phyloP scores from a whole-genome alignment of 2,888 invertebrate species.

The Sisyra nigra region DNA sequence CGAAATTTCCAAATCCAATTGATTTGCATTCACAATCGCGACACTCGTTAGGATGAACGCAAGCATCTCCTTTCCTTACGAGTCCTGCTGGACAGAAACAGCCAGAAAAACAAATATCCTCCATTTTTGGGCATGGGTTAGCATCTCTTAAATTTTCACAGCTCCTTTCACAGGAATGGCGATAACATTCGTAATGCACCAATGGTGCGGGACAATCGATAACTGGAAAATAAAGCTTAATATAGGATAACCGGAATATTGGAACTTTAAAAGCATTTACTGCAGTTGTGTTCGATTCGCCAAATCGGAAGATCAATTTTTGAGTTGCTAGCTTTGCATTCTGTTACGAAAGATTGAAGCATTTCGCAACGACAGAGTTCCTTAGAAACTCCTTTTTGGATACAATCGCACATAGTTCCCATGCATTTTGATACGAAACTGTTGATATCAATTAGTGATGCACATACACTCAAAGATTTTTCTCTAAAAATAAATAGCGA shows the following conservation, averaged over 20 bases:
- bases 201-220: slow-evolving; percentile 56
- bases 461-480: slow-evolving; percentile 31
- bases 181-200: slow-evolving; percentile 70
- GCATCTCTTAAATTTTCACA: slow-evolving; percentile 45
- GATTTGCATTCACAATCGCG: slow-evolving; percentile 58
- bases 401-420: slow-evolving; percentile 29
- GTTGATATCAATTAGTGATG: slow-evolving; percentile 43
- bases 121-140: slow-evolving; percentile 42
- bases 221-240: slow-evolving; percentile 28
- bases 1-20: slow-evolving; percentile 63
- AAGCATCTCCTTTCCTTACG: slow-evolving; percentile 47
- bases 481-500: slow-evolving; percentile 13
- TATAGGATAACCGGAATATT: background rate
- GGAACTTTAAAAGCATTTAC: slow-evolving; percentile 26
- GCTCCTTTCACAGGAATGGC: slow-evolving; percentile 59
- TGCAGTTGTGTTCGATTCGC: slow-evolving; percentile 55
- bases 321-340: slow-evolving; percentile 50
- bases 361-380: slow-evolving; percentile 51
- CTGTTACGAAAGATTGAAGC: slow-evolving; percentile 52
- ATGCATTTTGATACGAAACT: slow-evolving; percentile 55
- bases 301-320: slow-evolving; percentile 49
- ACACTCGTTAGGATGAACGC: slow-evolving; percentile 54
- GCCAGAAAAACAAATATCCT: slow-evolving; percentile 60
- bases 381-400: slow-evolving; percentile 19
- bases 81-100: slow-evolving; percentile 71